Evolutionary conservation across 2,113 vertebrate species (phyloP).

Genomic region (Chrysochloris asiatica): DNA sequence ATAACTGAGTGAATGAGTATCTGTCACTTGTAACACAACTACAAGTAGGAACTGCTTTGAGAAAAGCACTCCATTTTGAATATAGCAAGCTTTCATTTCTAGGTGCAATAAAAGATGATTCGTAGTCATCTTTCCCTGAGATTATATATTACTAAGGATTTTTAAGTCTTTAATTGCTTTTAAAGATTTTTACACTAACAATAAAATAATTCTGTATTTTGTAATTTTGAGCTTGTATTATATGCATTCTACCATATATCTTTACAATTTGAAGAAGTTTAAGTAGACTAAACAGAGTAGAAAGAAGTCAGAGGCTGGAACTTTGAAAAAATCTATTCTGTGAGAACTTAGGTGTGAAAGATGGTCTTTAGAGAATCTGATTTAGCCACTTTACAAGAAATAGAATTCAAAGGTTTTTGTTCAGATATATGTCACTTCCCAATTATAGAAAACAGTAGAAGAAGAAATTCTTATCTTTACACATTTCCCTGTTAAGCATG

Average conservation of each 20-base stretch:
- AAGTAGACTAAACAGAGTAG: background rate
- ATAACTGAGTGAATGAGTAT: background rate
- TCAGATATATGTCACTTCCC: background rate
- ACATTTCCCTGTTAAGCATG: background rate
- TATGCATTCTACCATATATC: background rate
- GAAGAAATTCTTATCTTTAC: constrained; percentile 12
- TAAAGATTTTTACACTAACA: background rate
- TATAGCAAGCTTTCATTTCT: constrained; percentile 55
- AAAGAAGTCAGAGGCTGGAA: background rate
- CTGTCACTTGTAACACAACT: constrained; percentile 3
- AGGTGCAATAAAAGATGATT: constrained; percentile 37
- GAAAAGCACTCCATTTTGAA: background rate
- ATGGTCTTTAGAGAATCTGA: background rate
- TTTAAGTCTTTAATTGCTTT: constrained; percentile 34
- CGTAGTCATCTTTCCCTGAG: constrained; percentile 16
- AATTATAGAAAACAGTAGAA: constrained; percentile 44
- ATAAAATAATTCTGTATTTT: constrained; percentile 17
- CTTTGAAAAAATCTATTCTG: background rate
- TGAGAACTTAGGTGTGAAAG: background rate
- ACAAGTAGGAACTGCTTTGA: constrained; percentile 32
- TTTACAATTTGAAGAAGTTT: background rate
- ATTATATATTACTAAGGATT: background rate
- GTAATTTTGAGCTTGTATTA: background rate
- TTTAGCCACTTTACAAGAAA: background rate
- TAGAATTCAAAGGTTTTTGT: background rate